phyloP scores from a whole-genome alignment of 1,140 invertebrate genomes.

The Drosophila trapezifrons region DNA sequence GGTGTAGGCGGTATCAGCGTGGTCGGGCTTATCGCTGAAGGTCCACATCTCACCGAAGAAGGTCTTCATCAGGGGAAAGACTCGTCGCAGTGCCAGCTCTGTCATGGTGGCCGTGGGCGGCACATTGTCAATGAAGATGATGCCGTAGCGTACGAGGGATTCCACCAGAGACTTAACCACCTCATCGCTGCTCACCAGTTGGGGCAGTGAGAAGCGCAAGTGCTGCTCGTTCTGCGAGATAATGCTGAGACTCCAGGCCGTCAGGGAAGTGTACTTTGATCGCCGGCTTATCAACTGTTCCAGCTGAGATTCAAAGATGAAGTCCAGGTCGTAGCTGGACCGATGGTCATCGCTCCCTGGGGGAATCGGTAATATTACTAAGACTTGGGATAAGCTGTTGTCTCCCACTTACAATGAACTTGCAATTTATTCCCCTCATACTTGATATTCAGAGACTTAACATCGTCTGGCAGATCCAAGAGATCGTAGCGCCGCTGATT shows the following conservation, averaged over 20 bases:
- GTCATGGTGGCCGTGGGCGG: conserved; percentile 73
- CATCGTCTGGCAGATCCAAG: conserved; percentile 63
- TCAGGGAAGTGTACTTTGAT: conserved; percentile 49
- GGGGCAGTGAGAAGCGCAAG: conserved; percentile 51
- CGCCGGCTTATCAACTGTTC: conserved; percentile 53
- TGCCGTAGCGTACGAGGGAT: conserved; percentile 70
- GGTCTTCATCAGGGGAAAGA: conserved; percentile 86
- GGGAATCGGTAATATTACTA: background rate
- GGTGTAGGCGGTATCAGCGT: conserved; percentile 89
- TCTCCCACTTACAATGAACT: conserved; percentile 51
- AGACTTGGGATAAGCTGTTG: background rate
- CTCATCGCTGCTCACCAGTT: conserved; percentile 51
- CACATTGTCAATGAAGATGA: conserved; percentile 79
- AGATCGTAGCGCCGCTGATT: conserved; percentile 76
- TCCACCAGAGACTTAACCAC: conserved; percentile 52
- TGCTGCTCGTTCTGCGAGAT: conserved; percentile 59
- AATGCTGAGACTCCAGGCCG: conserved; percentile 67
- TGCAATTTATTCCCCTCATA: conserved; percentile 22
- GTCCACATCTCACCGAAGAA: conserved; percentile 88
- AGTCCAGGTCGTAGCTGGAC: conserved; percentile 66
- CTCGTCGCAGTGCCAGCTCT: conserved; percentile 69
- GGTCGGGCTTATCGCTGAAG: conserved; percentile 85
- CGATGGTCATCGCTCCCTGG: conserved; percentile 76
- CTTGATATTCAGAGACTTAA: conserved; percentile 20
- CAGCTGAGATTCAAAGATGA: conserved; percentile 61